Percentiles rank a stretch among this genome's conserved stretches.
Evolutionary conservation across 92 coral and sea anemone genomes (phyloP).

Genomic region (Nematostella vectensis): DNA sequence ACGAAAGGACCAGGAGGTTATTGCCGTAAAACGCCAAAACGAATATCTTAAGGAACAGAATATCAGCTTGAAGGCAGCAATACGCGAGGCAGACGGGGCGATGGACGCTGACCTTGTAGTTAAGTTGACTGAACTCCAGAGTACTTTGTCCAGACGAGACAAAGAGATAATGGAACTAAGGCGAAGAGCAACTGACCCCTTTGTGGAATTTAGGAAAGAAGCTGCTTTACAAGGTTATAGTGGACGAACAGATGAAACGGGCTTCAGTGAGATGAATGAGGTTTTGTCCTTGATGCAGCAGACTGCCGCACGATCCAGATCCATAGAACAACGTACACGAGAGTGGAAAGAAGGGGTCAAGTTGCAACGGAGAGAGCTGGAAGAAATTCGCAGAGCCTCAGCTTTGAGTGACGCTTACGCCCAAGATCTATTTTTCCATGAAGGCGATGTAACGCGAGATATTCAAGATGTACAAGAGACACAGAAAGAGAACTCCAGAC

Average conservation of each 20-base stretch:
- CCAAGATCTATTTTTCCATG: conserved; percentile 1
- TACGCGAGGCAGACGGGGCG: background rate
- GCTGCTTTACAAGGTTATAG: background rate
- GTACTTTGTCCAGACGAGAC: conserved; percentile 18
- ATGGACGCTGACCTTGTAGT: conserved; percentile 1
- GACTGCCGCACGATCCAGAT: background rate
- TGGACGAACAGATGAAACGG: background rate
- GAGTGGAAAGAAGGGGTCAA: conserved; percentile 21
- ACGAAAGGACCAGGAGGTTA: background rate
- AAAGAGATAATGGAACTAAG: conserved; percentile 11
- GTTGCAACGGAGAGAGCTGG: conserved; percentile 17
- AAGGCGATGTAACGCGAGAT: conserved; percentile 2
- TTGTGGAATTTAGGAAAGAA: background rate
- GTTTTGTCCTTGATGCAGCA: background rate
- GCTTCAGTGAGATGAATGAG: background rate
- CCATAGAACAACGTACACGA: background rate
- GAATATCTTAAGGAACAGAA: conserved; percentile 11
- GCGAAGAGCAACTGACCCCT: background rate
- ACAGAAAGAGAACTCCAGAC: background rate
- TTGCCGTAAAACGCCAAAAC: background rate
- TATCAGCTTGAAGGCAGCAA: conserved; percentile 1
- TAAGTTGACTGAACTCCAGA: conserved; percentile 17
- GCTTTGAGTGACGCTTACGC: background rate
- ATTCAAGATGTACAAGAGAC: background rate
- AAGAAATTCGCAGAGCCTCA: conserved; percentile 1